Percentiles rank a stretch among this genome's conserved stretches.
These are phyloP conservation scores for Semicossyphus pulcher DNA, from an alignment of 2,113 vertebrate genomes.

Conservation along the genomic window DNA sequence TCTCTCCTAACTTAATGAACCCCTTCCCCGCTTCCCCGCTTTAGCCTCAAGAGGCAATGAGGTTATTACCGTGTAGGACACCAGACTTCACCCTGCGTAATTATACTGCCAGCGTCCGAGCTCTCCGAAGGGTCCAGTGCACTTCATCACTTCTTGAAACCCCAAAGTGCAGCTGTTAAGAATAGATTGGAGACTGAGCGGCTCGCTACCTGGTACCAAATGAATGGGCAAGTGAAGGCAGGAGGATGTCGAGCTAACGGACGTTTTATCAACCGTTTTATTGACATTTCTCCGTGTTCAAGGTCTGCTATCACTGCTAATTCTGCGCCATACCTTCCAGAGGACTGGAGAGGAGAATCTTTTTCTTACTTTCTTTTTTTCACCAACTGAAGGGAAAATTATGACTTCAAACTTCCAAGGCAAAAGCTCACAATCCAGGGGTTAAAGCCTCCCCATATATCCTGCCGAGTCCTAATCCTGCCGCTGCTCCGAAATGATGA, in stretches of 20 bases:
- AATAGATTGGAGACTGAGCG: slow-evolving; percentile 45
- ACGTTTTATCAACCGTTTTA: background rate
- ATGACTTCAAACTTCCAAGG: slow-evolving; percentile 8
- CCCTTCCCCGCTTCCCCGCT: slow-evolving; percentile 23
- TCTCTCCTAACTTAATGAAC: slow-evolving; percentile 50
- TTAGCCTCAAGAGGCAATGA: slow-evolving; percentile 48
- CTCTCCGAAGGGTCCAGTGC: slow-evolving; percentile 43
- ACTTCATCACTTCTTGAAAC: slow-evolving; percentile 59
- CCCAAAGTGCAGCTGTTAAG: slow-evolving; percentile 61
- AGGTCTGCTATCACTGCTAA: background rate
- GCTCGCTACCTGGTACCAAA: slow-evolving; percentile 10
- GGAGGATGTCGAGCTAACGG: background rate
- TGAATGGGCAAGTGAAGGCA: slow-evolving; percentile 18
- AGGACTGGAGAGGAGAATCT: too few species aligned
- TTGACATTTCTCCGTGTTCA: background rate
- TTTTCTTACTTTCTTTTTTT: too few species aligned
- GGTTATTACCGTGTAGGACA: slow-evolving; percentile 59
- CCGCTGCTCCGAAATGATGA: slow-evolving; percentile 37
- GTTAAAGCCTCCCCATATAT: slow-evolving; percentile 8
- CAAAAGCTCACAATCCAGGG: slow-evolving; percentile 3
- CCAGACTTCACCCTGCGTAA: slow-evolving; percentile 63
- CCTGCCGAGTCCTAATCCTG: slow-evolving; percentile 33
- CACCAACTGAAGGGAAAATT: background rate
- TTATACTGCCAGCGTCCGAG: slow-evolving; percentile 58
- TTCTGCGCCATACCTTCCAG: background rate